These are phyloP conservation scores for Ammodytes dubius DNA, from an alignment of 2,113 vertebrate genomes.

Conservation along the genomic window DNA sequence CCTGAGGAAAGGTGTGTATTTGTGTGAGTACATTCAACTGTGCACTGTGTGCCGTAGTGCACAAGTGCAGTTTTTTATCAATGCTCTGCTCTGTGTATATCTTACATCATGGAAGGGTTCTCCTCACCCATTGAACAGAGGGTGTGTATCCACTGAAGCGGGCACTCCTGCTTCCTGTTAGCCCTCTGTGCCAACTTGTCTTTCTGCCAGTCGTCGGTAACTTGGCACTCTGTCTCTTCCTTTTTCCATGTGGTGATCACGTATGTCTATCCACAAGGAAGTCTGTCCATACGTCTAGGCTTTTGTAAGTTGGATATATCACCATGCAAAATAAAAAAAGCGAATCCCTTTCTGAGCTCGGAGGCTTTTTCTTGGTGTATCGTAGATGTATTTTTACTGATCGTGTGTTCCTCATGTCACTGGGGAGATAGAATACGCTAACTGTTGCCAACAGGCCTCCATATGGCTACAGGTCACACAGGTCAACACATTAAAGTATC, in stretches of 20 bases:
- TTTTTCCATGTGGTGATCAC: constrained; percentile 77
- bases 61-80: background rate
- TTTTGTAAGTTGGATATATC: constrained; percentile 54
- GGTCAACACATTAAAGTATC: constrained; percentile 45
- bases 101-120: constrained; percentile 43
- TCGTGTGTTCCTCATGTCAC: constrained; percentile 2
- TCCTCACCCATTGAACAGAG: constrained; percentile 46
- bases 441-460: constrained; percentile 22
- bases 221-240: constrained; percentile 66
- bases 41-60: background rate
- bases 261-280: constrained; percentile 71
- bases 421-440: constrained; percentile 10
- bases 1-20: constrained; percentile 18
- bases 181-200: constrained; percentile 70
- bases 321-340: constrained; percentile 28
- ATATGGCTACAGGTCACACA: constrained; percentile 46
- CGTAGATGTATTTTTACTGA: constrained; percentile 12
- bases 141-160: constrained; percentile 71
- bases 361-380: background rate
- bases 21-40: background rate
- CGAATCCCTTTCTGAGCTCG: constrained; percentile 26
- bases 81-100: background rate
- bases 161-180: constrained; percentile 68
- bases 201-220: constrained; percentile 68
- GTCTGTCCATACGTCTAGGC: constrained; percentile 57